Evolutionary conservation across 2,113 vertebrate genomes (phyloP).

Genomic region (Chauna torquata): DNA sequence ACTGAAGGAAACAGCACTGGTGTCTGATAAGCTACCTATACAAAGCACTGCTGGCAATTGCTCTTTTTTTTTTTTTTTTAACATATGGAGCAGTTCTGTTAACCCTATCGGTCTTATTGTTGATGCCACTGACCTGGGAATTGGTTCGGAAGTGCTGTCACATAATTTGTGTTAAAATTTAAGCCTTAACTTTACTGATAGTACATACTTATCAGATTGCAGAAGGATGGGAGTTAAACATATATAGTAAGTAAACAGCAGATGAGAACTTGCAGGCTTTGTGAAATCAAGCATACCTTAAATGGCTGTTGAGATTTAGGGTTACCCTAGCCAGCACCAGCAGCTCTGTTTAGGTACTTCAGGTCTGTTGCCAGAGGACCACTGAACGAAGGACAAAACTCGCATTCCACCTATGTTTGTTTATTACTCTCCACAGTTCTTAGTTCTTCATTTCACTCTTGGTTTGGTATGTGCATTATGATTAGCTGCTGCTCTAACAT

Average conservation of each 20-base stretch:
- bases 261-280: not conserved
- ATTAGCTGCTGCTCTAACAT: not conserved
- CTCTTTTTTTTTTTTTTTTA: not conserved
- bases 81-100: not conserved
- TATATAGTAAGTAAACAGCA: not conserved
- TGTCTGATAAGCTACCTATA: not conserved
- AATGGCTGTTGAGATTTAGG: not conserved
- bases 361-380: not conserved
- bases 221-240: not conserved
- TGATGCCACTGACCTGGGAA: not conserved
- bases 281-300: not conserved
- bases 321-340: not conserved
- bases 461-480: not conserved
- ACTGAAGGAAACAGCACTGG: not conserved
- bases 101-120: not conserved
- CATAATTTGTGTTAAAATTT: not conserved
- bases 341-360: not conserved
- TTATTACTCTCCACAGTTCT: not conserved
- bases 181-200: not conserved
- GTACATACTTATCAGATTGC: not conserved
- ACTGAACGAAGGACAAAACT: not conserved
- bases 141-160: not conserved
- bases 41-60: not conserved
- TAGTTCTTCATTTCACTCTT: not conserved
- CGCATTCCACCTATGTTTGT: rapidly evolving